Base-by-base conservation (phyloP, 2,888 invertebrate species). In the Cheilosia soror region DNA sequence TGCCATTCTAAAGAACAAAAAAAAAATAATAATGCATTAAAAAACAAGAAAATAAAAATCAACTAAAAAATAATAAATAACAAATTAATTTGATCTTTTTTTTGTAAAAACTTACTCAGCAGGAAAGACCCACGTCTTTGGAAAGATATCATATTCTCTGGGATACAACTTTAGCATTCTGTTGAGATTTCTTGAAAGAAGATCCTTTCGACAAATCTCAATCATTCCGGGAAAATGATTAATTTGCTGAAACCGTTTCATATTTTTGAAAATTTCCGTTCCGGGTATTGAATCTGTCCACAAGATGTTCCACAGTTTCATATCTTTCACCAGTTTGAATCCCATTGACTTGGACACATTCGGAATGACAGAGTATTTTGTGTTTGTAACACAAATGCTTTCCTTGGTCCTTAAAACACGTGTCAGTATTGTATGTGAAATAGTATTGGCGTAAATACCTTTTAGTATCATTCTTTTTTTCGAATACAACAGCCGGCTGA, bases 211-310 rank as follows among this genome's bases (percentile, higher is more conserved):
- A 92, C 97, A 97, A 87, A 97, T 96, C 91, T 97, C 97, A 88
- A 95, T 93, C 97, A 97, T 97, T 71, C 97, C 97, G 1, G 98
- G 98, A 91, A 98, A 98, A 92, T 98, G 98, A 91, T 98, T 98
- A 82, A 98, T 96, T 90, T 97, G 96, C 93, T 98, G 96, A 92
- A 96, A 98, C 85, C 97, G 94, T 92, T 97, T 97, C 97, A 98
- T 97, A 89, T 97, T 97, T 92, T 97, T 97, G 58, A 96, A 97
- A 68, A 96, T 93, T 89, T 98, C 97, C 2, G 97, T 94, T 9
- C 97, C 96, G 25, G 98, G 96, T 87, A 96, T 96, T 89, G 96
- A 94, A 90, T 98, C 98, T 0, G 97, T 91, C 98, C 98, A 98
- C 90, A 96, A 96, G 87, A 98, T 94, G 91, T 97, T 97, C 98